Percentiles rank a stretch among this genome's conserved stretches.
Evolutionary conservation across 2,888 invertebrate genomes (phyloP).

Genomic region (Arrhopalites spinosus): DNA sequence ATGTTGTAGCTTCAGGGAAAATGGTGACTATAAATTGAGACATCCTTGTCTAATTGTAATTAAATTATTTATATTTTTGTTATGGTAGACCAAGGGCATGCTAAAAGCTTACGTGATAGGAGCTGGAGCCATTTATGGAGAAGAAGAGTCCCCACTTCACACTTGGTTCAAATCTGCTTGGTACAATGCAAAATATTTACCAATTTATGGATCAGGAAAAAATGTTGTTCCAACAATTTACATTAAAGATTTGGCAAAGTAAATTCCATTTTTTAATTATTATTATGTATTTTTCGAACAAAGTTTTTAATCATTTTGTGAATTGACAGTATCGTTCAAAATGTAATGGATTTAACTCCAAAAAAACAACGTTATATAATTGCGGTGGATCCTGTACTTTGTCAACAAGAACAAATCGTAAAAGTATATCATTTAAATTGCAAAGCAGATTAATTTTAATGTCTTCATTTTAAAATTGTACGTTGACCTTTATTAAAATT

Average conservation of each 20-base stretch:
- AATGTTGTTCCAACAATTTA: conserved; percentile 70
- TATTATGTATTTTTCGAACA: not conserved
- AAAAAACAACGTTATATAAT: conserved; percentile 66
- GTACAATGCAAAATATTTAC: conserved; percentile 67
- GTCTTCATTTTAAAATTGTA: not conserved
- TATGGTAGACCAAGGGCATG: conserved; percentile 48
- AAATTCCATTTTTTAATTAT: conserved; percentile 28
- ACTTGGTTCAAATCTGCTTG: conserved; percentile 72
- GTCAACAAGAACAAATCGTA: conserved; percentile 64
- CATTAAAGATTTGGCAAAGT: conserved; percentile 67
- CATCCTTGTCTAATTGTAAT: not conserved
- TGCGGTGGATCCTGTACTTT: conserved; percentile 68
- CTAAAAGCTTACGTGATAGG: conserved; percentile 65
- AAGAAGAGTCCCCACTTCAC: conserved; percentile 67
- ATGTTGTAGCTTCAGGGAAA: conserved; percentile 53
- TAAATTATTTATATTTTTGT: not conserved
- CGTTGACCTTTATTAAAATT: not conserved
- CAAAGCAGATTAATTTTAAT: too few species aligned
- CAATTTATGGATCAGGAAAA: conserved; percentile 66
- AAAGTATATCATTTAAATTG: too few species aligned
- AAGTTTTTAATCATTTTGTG: too few species aligned
- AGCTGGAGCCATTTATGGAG: conserved; percentile 69
- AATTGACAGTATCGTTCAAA: conserved; percentile 44
- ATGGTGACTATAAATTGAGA: conserved; percentile 40
- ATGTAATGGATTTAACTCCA: conserved; percentile 62